Percentiles rank a stretch among this genome's conserved stretches.
Evolutionary conservation across 37 sponge, comb jelly and placozoan species (phyloP).

Genomic region (Theonella swinhoei): DNA sequence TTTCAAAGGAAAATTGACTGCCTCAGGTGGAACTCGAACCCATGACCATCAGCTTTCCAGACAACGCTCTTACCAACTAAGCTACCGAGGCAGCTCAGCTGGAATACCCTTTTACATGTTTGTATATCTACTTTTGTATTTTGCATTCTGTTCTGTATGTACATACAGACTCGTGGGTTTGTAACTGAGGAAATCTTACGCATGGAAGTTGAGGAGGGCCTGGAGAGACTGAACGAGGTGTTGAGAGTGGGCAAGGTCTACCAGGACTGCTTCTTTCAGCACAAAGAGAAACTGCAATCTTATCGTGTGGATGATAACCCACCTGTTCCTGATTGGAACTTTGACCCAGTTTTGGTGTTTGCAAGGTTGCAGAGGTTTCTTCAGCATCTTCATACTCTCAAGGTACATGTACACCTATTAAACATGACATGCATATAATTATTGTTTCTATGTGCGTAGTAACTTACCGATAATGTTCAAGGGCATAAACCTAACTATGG

Average conservation of each 20-base stretch:
- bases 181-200: constrained; percentile 87
- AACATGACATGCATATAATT: no score
- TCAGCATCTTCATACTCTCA: constrained; percentile 53
- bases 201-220: constrained; percentile 89
- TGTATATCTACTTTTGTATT: neutral
- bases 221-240: constrained; percentile 84
- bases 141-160: no score
- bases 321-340: constrained; percentile 77
- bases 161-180: constrained; percentile 59
- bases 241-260: constrained; percentile 69
- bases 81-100: no score
- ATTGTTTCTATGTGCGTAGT: no score
- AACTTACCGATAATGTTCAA: no score
- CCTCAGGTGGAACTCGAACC: no score
- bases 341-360: constrained; percentile 79
- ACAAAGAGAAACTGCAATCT: constrained; percentile 36
- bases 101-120: no score
- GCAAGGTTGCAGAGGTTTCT: constrained; percentile 80
- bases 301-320: constrained; percentile 75
- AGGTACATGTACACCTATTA: no score
- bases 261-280: constrained; percentile 50
- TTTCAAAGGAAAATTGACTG: no score
- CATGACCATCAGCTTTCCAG: no score
- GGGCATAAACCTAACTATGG: no score
- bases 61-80: no score